These are phyloP conservation scores for Mastomys coucha DNA, from an alignment of 2,113 vertebrate genomes.

Conservation along the genomic window DNA sequence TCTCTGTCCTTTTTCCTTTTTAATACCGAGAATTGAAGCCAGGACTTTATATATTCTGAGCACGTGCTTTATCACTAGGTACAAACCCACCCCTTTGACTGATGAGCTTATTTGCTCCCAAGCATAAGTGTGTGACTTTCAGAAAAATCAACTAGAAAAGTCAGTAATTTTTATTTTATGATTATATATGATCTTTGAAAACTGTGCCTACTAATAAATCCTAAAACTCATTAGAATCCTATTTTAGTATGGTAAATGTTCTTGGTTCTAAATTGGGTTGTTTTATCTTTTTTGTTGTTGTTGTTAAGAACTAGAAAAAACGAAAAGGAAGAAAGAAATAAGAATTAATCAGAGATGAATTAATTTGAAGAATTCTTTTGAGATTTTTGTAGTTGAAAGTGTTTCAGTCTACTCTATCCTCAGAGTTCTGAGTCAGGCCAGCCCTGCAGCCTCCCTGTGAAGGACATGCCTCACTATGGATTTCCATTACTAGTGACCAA, in stretches of 20 bases:
- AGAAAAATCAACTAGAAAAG: constrained; percentile 9
- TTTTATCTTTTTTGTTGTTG: not conserved
- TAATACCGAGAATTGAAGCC: not conserved
- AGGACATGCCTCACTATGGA: not conserved
- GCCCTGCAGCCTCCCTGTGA: not conserved
- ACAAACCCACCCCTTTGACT: not conserved
- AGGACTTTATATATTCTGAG: not conserved
- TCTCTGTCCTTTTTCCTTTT: not conserved
- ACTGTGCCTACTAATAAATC: constrained; percentile 11
- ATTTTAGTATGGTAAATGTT: not conserved
- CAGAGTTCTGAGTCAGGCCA: not conserved
- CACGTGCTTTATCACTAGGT: not conserved
- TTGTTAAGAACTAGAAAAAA: not conserved
- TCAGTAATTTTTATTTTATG: constrained; percentile 45
- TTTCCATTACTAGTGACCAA: constrained; percentile 51
- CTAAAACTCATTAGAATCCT: constrained; percentile 58
- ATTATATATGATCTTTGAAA: constrained; percentile 36
- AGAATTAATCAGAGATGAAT: not conserved
- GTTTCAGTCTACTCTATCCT: not conserved
- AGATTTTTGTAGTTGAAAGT: not conserved
- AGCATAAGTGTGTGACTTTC: not conserved
- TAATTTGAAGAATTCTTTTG: not conserved
- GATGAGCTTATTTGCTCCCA: not conserved
- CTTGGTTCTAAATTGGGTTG: not conserved
- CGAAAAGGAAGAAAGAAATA: not conserved